Conservation (phyloP, 1,140 invertebrate species). For the Calephelis virginiensis region DNA sequence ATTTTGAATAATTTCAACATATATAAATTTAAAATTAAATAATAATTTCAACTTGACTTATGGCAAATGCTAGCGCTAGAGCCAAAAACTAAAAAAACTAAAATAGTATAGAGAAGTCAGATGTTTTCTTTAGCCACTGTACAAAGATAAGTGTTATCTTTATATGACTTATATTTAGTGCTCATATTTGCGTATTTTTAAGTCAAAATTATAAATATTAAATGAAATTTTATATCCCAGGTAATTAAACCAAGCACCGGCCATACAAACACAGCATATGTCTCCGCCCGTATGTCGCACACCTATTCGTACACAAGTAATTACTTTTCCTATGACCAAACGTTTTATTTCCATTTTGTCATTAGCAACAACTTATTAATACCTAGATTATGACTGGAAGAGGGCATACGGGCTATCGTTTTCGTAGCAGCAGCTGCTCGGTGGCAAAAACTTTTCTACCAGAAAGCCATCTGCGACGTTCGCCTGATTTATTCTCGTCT, state of each 20-base stretch:
- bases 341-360: constrained; percentile 71
- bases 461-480: constrained; percentile 61
- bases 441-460: constrained; percentile 67
- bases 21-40: too few relatives aligned
- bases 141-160: too few relatives aligned
- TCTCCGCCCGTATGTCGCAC: constrained; percentile 61
- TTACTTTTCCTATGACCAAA: constrained; percentile 63
- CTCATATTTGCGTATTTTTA: not conserved
- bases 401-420: constrained; percentile 70
- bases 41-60: too few relatives aligned
- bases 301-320: constrained; percentile 34
- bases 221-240: not conserved
- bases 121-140: too few relatives aligned
- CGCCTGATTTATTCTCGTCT: constrained; percentile 43
- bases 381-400: constrained; percentile 66
- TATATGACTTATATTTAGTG: too few relatives aligned
- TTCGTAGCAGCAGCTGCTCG: constrained; percentile 56
- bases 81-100: too few relatives aligned
- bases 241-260: constrained; percentile 19
- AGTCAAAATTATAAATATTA: constrained; percentile 5
- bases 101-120: too few relatives aligned
- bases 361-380: constrained; percentile 71
- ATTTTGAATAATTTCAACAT: too few relatives aligned
- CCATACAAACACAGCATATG: constrained; percentile 41
- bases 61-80: too few relatives aligned